Percentiles rank a stretch among this genome's conserved stretches.
These are phyloP conservation scores for Peromyscus polionotus DNA, from an alignment of 2,113 vertebrate genomes.

Conservation along the genomic window DNA sequence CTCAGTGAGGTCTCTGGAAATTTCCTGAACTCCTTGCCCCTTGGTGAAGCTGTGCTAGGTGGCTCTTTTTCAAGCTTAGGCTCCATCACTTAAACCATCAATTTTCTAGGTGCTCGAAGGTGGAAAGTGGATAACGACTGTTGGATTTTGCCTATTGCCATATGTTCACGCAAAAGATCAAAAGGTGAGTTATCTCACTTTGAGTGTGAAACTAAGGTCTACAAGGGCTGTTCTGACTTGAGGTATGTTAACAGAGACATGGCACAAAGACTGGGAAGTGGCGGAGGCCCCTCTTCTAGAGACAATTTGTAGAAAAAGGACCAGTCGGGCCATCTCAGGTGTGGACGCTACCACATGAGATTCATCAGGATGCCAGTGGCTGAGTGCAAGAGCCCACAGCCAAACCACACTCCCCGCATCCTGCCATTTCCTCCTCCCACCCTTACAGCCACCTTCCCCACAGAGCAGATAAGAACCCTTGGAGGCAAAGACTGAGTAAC, in stretches of 20 bases:
- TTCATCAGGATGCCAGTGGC: not conserved
- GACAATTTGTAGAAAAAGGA: not conserved
- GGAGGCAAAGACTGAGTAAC: not conserved
- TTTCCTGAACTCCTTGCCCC: too few relatives aligned
- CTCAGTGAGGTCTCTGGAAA: not conserved
- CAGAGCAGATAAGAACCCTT: not conserved
- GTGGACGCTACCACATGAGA: not conserved
- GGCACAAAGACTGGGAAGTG: not conserved
- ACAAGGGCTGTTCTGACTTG: not conserved
- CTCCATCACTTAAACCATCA: not conserved
- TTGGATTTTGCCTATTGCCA: not conserved
- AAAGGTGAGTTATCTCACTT: not conserved
- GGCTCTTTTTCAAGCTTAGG: not conserved
- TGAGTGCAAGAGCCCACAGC: not conserved
- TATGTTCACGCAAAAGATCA: not conserved
- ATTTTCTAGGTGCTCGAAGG: not conserved
- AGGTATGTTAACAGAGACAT: not conserved
- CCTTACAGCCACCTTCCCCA: rapidly evolving
- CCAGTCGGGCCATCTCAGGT: not conserved
- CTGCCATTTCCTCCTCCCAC: not conserved
- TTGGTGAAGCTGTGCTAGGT: not conserved
- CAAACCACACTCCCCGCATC: not conserved
- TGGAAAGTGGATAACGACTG: not conserved
- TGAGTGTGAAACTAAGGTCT: not conserved
- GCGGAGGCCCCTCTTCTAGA: not conserved